phyloP scores from a whole-genome alignment of 2,113 vertebrate genomes.

The Oryzias woworae region DNA sequence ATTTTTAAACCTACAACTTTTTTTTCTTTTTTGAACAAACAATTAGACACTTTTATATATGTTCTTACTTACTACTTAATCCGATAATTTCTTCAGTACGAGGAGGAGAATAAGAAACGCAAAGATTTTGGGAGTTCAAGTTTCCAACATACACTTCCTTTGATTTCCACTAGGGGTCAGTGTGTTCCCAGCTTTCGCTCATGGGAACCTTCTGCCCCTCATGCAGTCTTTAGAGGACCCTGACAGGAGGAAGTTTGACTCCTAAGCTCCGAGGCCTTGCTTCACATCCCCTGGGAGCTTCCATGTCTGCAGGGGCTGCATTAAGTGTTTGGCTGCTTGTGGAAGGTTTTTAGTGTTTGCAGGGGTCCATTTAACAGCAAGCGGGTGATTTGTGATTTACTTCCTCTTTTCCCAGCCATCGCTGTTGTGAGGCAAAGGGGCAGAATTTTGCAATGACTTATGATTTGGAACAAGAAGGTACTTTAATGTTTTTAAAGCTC shows the following conservation, averaged over 20 bases:
- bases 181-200: constrained; percentile 25
- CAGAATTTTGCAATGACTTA: neutral
- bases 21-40: too few species aligned
- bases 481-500: neutral
- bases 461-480: neutral
- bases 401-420: neutral
- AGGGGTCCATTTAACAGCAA: constrained; percentile 23
- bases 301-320: constrained; percentile 15
- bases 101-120: too few species aligned
- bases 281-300: constrained; percentile 17
- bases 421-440: neutral
- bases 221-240: neutral
- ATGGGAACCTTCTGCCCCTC: neutral
- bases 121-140: too few species aligned
- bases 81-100: too few species aligned
- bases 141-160: neutral
- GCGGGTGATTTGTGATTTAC: neutral
- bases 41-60: too few species aligned
- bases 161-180: constrained; percentile 43
- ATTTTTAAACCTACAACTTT: too few species aligned
- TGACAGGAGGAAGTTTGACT: constrained; percentile 17
- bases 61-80: too few species aligned
- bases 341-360: constrained; percentile 20
- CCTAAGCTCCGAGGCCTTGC: constrained; percentile 29
- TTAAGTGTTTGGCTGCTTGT: constrained; percentile 24